Base-by-base conservation (phyloP, 2,797 vertebrate species). In the Hozukius guyotensis region DNA sequence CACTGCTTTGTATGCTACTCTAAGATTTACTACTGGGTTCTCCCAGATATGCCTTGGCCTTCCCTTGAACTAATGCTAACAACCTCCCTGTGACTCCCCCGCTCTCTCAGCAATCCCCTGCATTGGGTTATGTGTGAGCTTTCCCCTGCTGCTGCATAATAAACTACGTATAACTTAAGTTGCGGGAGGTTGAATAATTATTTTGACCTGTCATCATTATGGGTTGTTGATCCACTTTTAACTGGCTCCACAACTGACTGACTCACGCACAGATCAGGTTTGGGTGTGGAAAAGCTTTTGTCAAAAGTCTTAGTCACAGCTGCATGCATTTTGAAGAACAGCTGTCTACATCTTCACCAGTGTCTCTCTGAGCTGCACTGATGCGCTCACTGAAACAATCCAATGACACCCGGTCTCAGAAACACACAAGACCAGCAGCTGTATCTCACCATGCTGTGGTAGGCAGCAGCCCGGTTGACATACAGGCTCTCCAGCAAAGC, bases 381-480 rank as follows among this genome's bases (percentile, higher is more conserved):
- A 24, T 3, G 6, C 29, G 6, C 29, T 52, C 53, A 27, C 31
- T 67, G 24, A 70, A 34, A 61, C 29, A 6, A 53, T 49, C 36
- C 24, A 29, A 42, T 6, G 56, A 66, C 1, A 4, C 5, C n/a
- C n/a, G n/a, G 25, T 25, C 8, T n/a, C 24, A 52, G 20, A 4
- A 64, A 20, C 27, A 57, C 57, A 16, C 18, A 14, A 20, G 3
- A 32, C 7, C 18, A 5, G 49, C 16, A 0, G 49, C 13, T 0
- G 24, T 9, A 4, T 63, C 97, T 97, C 91, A 99, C 98, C 97
- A 97, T 96, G 74, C 95, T 96, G 84, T 97, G 96, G 92, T 97
- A 96, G 86, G 96, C 97, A 66, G 97, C 95, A 0, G 98, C 98
- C 56, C 97, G 93, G 93, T 98, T 98, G 80, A 99, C 96, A 1